A percentile compares a stretch with the other conserved stretches of the same genome.
Conservation (phyloP, 1,140 invertebrate species). For the Nixonia krombeini region DNA sequence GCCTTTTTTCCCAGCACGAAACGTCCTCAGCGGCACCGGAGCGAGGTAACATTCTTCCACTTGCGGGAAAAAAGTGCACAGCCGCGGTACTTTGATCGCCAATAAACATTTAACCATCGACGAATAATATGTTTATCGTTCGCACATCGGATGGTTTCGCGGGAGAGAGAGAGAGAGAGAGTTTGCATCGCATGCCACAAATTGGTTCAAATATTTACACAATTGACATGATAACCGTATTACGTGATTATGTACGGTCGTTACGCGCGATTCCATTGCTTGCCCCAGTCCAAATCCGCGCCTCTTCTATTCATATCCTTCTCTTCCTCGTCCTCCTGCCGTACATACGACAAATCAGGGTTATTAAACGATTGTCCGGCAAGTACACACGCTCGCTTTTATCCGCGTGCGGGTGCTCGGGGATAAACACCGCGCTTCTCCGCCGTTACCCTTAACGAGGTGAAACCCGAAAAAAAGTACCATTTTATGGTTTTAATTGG, state of each 20-base stretch:
- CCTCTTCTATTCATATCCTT: constrained; percentile 18
- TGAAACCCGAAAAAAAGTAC: too few relatives aligned
- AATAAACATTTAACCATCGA: background rate
- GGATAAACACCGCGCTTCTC: background rate
- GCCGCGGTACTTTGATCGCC: background rate
- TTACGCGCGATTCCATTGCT: constrained; percentile 60
- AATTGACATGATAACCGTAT: constrained; percentile 69
- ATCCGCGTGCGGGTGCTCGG: background rate
- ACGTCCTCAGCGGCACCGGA: too few relatives aligned
- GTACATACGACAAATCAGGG: constrained; percentile 56
- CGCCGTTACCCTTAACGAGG: too few relatives aligned
- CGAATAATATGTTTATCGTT: constrained; percentile 20
- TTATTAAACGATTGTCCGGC: constrained; percentile 58
- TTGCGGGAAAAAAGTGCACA: too few relatives aligned
- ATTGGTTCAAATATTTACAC: constrained; percentile 70
- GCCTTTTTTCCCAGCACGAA: too few relatives aligned
- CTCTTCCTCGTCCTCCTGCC: constrained; percentile 14
- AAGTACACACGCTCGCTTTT: constrained; percentile 25
- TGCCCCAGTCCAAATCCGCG: constrained; percentile 32
- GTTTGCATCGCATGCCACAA: constrained; percentile 62
- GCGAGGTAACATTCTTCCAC: too few relatives aligned
- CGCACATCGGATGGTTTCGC: constrained; percentile 1
- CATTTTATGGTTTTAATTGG: constrained; percentile 2
- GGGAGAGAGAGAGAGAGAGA: constrained; percentile 5
- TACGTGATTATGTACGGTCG: constrained; percentile 67